Conservation (phyloP, 2,888 invertebrate genomes). For the Callosobruchus maculatus region DNA sequence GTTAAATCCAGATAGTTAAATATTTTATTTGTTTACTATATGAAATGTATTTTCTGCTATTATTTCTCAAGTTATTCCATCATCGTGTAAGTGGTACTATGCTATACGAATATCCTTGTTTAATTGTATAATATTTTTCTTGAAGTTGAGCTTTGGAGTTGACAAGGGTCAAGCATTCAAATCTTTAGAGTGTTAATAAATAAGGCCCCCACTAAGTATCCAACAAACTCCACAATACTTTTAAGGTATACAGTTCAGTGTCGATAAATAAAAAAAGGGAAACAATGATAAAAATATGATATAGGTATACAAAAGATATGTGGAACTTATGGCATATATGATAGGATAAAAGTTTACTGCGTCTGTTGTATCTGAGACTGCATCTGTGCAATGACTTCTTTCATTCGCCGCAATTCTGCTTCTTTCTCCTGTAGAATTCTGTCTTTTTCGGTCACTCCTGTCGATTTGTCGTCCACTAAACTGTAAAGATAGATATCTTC, state of each 20-base stretch:
- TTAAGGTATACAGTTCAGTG: not conserved
- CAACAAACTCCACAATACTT: not conserved
- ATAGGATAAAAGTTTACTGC: not conserved
- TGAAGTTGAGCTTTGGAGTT: too few relatives aligned
- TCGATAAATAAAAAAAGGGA: not conserved
- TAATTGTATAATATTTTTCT: too few relatives aligned
- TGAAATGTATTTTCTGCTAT: too few relatives aligned
- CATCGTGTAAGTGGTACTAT: too few relatives aligned
- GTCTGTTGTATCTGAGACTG: conserved; percentile 84
- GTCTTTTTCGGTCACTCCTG: conserved; percentile 64
- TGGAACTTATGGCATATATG: conserved; percentile 2
- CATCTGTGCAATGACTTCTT: conserved; percentile 93
- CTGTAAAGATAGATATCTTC: conserved; percentile 28
- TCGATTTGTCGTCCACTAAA: conserved; percentile 51
- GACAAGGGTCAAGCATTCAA: too few relatives aligned
- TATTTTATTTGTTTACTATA: too few relatives aligned
- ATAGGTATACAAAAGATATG: conserved; percentile 11
- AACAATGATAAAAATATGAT: conserved; percentile 9
- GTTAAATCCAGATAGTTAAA: too few relatives aligned
- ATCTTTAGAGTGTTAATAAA: too few relatives aligned
- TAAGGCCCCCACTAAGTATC: too few relatives aligned
- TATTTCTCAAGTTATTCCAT: too few relatives aligned
- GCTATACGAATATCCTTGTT: too few relatives aligned
- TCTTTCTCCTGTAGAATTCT: conserved; percentile 86
- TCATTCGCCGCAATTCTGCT: conserved; percentile 90